These are phyloP conservation scores for Agapostemon virescens DNA, from an alignment of 2,888 invertebrate species.

Conservation along the genomic window DNA sequence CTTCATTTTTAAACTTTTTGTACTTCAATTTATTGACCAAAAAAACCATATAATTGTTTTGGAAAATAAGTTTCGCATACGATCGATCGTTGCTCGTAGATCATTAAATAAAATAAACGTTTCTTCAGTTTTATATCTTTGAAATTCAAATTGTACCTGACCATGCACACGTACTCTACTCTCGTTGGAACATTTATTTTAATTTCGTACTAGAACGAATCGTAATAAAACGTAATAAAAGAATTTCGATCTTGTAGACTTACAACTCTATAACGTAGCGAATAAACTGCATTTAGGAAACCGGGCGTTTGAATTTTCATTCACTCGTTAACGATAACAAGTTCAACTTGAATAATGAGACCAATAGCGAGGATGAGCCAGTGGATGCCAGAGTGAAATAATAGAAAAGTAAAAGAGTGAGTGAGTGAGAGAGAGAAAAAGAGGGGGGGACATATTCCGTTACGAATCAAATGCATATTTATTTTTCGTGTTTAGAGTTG, in stretches of 20 bases:
- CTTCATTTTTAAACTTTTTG: constrained; percentile 65
- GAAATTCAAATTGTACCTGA: constrained; percentile 45
- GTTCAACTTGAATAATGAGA: not conserved
- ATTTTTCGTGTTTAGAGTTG: not conserved
- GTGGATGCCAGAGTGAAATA: not conserved
- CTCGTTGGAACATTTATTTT: constrained; percentile 21
- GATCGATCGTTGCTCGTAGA: constrained; percentile 26
- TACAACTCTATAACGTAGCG: not conserved
- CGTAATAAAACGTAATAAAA: not conserved
- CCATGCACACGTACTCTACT: not conserved
- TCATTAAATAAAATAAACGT: constrained; percentile 62
- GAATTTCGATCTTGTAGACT: not conserved
- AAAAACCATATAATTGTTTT: constrained; percentile 52
- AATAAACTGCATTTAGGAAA: not conserved
- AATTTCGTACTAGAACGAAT: not conserved
- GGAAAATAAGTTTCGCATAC: constrained; percentile 57
- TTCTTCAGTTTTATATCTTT: constrained; percentile 59
- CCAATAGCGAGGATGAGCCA: not conserved
- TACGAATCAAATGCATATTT: constrained; percentile 6
- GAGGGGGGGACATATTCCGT: not conserved
- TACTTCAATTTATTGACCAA: constrained; percentile 59
- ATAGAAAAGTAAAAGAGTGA: not conserved
- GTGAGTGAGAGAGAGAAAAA: not conserved
- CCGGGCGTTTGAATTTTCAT: not conserved
- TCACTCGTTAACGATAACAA: not conserved